Evolutionary conservation across 2,888 invertebrate genomes (phyloP).

Genomic region (Drosophila atripex): DNA sequence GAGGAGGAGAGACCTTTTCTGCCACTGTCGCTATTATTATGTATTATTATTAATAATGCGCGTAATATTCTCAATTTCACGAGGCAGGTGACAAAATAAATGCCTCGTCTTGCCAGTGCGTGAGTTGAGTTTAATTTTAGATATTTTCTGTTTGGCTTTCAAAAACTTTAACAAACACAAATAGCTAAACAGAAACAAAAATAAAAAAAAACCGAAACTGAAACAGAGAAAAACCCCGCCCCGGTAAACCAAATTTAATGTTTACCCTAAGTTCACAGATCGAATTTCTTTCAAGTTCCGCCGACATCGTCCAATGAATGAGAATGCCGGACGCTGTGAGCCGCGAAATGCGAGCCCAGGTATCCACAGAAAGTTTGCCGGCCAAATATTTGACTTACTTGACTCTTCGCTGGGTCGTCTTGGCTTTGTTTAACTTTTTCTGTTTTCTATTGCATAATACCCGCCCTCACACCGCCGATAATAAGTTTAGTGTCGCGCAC

Average conservation of each 20-base stretch:
- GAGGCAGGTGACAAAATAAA: slow-evolving; percentile 75
- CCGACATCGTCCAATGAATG: slow-evolving; percentile 44
- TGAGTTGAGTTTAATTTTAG: slow-evolving; percentile 67
- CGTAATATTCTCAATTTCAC: slow-evolving; percentile 57
- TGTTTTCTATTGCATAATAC: slow-evolving; percentile 25
- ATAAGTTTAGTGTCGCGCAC: slow-evolving; percentile 1
- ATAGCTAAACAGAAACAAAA: slow-evolving; percentile 44
- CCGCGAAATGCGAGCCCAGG: slow-evolving; percentile 6
- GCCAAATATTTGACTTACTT: slow-evolving; percentile 38
- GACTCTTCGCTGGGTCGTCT: slow-evolving; percentile 10
- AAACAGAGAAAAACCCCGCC: slow-evolving; percentile 23
- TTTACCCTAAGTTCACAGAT: slow-evolving; percentile 62
- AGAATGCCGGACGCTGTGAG: slow-evolving; percentile 17
- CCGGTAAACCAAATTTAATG: slow-evolving; percentile 42
- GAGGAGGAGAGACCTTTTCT: slow-evolving; percentile 34
- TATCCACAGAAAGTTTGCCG: slow-evolving; percentile 47
- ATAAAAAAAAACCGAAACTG: slow-evolving; percentile 12
- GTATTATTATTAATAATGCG: slow-evolving; percentile 53
- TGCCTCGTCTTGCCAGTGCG: slow-evolving; percentile 65
- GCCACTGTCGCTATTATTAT: slow-evolving; percentile 49
- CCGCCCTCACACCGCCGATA: neutral
- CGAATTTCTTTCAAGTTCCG: slow-evolving; percentile 66
- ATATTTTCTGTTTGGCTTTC: slow-evolving; percentile 65
- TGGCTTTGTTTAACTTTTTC: slow-evolving; percentile 4
- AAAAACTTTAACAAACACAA: slow-evolving; percentile 70